Conservation (phyloP, 2,797 vertebrate genomes). For the Rhabdomys pumilio region DNA sequence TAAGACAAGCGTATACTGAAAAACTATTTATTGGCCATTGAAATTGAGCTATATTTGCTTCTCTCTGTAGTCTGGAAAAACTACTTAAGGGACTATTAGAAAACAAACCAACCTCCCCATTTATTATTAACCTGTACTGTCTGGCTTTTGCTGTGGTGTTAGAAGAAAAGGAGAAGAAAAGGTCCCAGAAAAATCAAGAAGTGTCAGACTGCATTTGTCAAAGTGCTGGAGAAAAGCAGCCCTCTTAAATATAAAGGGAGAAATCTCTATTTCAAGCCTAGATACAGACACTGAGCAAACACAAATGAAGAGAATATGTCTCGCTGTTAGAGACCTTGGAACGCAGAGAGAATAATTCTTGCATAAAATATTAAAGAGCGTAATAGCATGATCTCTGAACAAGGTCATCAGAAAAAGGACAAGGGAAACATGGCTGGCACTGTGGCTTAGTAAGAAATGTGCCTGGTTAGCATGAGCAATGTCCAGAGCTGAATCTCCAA, state of each 20-base stretch:
- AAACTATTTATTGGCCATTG: not conserved
- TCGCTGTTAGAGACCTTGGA: not conserved
- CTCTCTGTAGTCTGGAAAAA: not conserved
- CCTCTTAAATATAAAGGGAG: not conserved
- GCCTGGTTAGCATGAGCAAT: too few relatives aligned
- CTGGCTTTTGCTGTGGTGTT: not conserved
- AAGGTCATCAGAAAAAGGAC: conserved; percentile 18
- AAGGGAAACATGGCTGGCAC: not conserved
- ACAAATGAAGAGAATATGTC: not conserved
- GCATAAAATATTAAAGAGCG: not conserved
- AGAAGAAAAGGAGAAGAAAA: not conserved
- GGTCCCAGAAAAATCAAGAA: not conserved
- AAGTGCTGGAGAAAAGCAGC: not conserved
- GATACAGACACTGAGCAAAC: not conserved
- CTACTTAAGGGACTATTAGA: not conserved
- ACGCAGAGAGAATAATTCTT: not conserved
- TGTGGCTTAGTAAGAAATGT: too few relatives aligned
- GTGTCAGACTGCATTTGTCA: not conserved
- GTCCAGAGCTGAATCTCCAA: not conserved
- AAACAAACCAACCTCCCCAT: conserved; percentile 21
- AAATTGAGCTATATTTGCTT: conserved; percentile 23
- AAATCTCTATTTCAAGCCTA: not conserved
- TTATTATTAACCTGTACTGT: not conserved
- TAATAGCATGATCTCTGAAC: not conserved
- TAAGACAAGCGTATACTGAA: not conserved